Percentiles rank a stretch among this genome's conserved stretches.
Conservation (phyloP, 2,888 invertebrate species). For the Tenthredo livida region DNA sequence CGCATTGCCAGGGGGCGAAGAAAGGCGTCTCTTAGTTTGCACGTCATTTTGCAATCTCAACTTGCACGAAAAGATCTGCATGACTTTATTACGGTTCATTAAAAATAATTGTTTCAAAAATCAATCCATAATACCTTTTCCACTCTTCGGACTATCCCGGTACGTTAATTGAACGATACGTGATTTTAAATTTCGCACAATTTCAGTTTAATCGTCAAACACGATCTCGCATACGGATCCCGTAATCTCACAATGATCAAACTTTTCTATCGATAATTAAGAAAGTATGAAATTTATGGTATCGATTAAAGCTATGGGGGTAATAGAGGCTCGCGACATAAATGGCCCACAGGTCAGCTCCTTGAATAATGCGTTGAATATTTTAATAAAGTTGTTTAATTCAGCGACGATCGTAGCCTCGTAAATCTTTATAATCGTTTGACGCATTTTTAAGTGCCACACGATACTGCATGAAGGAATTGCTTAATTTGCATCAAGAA, state of each 20-base stretch:
- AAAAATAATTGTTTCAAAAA: conserved; percentile 36
- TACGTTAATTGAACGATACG: not conserved
- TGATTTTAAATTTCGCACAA: not conserved
- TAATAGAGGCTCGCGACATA: not conserved
- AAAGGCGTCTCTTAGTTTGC: conserved; percentile 78
- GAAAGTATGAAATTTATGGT: not conserved
- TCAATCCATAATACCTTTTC: conserved; percentile 16
- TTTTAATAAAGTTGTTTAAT: conserved; percentile 40
- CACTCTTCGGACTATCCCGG: not conserved
- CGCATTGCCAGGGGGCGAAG: conserved; percentile 77
- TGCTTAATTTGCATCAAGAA: not conserved
- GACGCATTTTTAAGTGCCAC: conserved; percentile 11
- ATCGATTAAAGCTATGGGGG: not conserved
- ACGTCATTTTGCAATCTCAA: conserved; percentile 77
- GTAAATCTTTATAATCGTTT: conserved; percentile 37
- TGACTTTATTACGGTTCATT: conserved; percentile 42
- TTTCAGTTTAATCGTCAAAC: not conserved
- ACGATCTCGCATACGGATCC: not conserved
- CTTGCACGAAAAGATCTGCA: conserved; percentile 71
- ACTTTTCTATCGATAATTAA: not conserved
- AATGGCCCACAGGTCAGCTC: not conserved
- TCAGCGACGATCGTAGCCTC: conserved; percentile 34
- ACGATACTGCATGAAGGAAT: not conserved
- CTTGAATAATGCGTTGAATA: conserved; percentile 29
- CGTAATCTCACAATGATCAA: too few species aligned